A percentile compares a stretch with the other conserved stretches of the same genome.
These are phyloP conservation scores for Charanyca ferruginea DNA, from an alignment of 2,888 invertebrate genomes.

Conservation along the genomic window DNA sequence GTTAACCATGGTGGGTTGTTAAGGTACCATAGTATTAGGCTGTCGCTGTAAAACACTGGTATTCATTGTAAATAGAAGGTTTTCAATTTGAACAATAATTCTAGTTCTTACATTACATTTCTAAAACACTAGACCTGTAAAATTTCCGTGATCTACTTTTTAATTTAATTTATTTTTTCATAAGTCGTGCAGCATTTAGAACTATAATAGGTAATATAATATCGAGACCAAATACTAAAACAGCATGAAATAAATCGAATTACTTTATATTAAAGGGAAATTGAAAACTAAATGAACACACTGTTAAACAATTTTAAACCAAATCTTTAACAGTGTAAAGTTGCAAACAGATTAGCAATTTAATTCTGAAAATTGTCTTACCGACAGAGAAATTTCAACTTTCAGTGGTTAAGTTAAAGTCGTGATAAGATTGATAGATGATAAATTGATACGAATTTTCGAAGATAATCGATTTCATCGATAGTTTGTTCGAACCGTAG, in stretches of 20 bases:
- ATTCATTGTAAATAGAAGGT: no score
- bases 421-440: background rate
- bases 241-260: slow-evolving; percentile 59
- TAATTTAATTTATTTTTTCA: no score
- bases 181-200: no score
- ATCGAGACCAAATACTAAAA: slow-evolving; percentile 28
- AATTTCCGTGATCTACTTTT: slow-evolving; percentile 27
- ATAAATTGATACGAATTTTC: slow-evolving; percentile 19
- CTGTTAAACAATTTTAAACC: slow-evolving; percentile 3
- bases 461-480: slow-evolving; percentile 57
- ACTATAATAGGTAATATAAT: slow-evolving; percentile 11
- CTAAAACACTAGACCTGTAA: background rate
- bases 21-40: no score
- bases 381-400: slow-evolving; percentile 1
- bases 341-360: background rate
- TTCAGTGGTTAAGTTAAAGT: slow-evolving; percentile 12
- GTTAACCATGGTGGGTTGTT: no score
- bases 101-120: background rate
- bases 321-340: rapidly evolving
- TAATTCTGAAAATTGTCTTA: background rate
- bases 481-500: slow-evolving; percentile 37
- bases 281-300: slow-evolving; percentile 11
- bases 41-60: no score
- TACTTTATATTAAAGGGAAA: slow-evolving; percentile 24
- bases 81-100: slow-evolving; percentile 3